A percentile compares a stretch with the other conserved stretches of the same genome.
Evolutionary conservation across 1,140 invertebrate genomes (phyloP).

Genomic region (Hylaeus anthracinus): DNA sequence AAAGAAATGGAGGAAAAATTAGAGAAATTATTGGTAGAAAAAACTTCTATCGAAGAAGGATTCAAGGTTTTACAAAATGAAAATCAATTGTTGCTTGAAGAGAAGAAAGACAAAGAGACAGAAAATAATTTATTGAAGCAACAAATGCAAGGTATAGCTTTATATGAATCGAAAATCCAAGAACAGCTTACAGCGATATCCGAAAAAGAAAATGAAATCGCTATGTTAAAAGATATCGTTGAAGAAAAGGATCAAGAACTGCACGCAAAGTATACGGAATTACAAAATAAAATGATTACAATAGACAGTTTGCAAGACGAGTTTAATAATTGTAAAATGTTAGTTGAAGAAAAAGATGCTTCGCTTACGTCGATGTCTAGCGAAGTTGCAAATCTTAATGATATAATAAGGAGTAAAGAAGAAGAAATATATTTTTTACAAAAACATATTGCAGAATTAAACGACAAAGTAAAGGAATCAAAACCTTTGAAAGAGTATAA

Average conservation of each 20-base stretch:
- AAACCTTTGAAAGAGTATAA: constrained; percentile 75
- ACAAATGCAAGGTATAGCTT: constrained; percentile 69
- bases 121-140: constrained; percentile 67
- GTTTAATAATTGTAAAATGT: constrained; percentile 52
- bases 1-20: constrained; percentile 73
- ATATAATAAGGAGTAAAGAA: constrained; percentile 24
- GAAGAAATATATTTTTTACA: constrained; percentile 61
- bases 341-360: constrained; percentile 55
- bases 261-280: constrained; percentile 70
- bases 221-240: constrained; percentile 51
- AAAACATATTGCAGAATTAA: constrained; percentile 54
- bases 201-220: constrained; percentile 65
- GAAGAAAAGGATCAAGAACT: constrained; percentile 82
- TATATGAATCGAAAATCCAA: constrained; percentile 62
- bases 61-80: constrained; percentile 54
- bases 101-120: constrained; percentile 61
- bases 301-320: constrained; percentile 70
- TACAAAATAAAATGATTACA: constrained; percentile 64
- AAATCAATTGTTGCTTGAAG: constrained; percentile 51
- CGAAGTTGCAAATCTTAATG: constrained; percentile 59
- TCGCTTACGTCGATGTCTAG: constrained; percentile 56
- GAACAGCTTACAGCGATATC: constrained; percentile 21
- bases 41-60: constrained; percentile 62
- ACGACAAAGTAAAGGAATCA: constrained; percentile 55
- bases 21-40: constrained; percentile 61